Evolutionary conservation across 1,140 invertebrate genomes (phyloP).

Genomic region (Pachyrhynchus sulphureomaculatus): DNA sequence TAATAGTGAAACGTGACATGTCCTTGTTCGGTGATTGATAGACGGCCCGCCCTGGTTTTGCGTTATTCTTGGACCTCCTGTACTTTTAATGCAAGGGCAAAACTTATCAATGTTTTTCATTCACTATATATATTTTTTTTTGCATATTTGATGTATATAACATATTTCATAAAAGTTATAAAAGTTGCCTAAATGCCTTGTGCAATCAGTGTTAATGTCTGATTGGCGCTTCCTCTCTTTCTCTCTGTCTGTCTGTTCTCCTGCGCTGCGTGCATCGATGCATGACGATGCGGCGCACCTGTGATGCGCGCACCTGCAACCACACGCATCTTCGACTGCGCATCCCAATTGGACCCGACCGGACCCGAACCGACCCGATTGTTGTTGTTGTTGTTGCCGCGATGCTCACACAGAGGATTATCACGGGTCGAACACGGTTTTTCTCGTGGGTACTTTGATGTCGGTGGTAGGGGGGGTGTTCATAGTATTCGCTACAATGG

Average conservation of each 20-base stretch:
- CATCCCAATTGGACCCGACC: conserved; percentile 21
- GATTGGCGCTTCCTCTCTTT: conserved; percentile 52
- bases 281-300: conserved; percentile 33
- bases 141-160: too few species aligned
- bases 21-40: too few species aligned
- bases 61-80: too few species aligned
- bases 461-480: conserved; percentile 98
- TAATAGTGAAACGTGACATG: too few species aligned
- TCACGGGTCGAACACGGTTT: conserved; percentile 92
- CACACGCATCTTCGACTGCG: conserved; percentile 25
- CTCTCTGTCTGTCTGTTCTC: conserved; percentile 43
- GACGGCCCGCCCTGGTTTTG: too few species aligned
- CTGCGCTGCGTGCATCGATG: conserved; percentile 37
- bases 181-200: not conserved
- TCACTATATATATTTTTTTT: too few species aligned
- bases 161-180: not conserved
- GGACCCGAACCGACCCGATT: conserved; percentile 44
- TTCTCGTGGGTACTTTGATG: conserved; percentile 96
- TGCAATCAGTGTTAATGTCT: conserved; percentile 41
- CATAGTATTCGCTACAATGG: conserved; percentile 96
- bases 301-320: conserved; percentile 31
- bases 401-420: conserved; percentile 84
- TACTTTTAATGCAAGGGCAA: too few species aligned
- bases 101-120: too few species aligned
- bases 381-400: conserved; percentile 41